Evolutionary conservation across 2,888 invertebrate genomes (phyloP).

Genomic region (Acleris sparsana): DNA sequence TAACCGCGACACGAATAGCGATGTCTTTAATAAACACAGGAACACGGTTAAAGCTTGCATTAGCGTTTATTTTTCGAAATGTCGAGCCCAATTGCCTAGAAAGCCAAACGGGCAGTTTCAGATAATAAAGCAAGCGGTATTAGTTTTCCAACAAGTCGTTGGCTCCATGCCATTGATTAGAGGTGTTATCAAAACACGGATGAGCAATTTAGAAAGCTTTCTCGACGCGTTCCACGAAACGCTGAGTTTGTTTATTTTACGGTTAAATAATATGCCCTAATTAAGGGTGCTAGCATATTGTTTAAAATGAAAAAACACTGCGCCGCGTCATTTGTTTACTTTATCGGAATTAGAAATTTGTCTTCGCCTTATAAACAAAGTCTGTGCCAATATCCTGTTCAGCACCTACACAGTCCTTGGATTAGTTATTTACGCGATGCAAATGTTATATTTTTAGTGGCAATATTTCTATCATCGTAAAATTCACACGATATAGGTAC

Average conservation of each 20-base stretch:
- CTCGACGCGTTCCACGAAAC: conserved; percentile 52
- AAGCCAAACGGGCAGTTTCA: conserved; percentile 52
- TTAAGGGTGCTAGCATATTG: conserved; percentile 29
- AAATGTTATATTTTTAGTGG: not conserved
- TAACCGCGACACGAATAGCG: conserved; percentile 58
- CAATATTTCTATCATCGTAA: not conserved
- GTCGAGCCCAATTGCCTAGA: conserved; percentile 49
- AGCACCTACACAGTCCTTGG: conserved; percentile 22
- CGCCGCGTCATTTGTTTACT: not conserved
- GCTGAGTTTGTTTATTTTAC: conserved; percentile 48
- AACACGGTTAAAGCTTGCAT: conserved; percentile 60
- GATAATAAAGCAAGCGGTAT: conserved; percentile 48
- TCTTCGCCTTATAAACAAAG: conserved; percentile 13
- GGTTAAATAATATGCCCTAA: conserved; percentile 34
- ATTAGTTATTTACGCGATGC: conserved; percentile 1
- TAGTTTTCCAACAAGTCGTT: conserved; percentile 47
- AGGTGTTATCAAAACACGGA: conserved; percentile 55
- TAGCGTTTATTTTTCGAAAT: conserved; percentile 50
- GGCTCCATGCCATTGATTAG: conserved; percentile 55
- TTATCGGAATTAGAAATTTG: conserved; percentile 2
- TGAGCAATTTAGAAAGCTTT: conserved; percentile 52
- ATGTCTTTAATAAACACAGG: conserved; percentile 49
- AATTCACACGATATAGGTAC: not conserved
- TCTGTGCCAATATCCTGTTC: conserved; percentile 30
- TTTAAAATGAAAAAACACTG: conserved; percentile 2